Evolutionary conservation across 2,888 invertebrate genomes (phyloP).

Genomic region (Idaea dimidiata): DNA sequence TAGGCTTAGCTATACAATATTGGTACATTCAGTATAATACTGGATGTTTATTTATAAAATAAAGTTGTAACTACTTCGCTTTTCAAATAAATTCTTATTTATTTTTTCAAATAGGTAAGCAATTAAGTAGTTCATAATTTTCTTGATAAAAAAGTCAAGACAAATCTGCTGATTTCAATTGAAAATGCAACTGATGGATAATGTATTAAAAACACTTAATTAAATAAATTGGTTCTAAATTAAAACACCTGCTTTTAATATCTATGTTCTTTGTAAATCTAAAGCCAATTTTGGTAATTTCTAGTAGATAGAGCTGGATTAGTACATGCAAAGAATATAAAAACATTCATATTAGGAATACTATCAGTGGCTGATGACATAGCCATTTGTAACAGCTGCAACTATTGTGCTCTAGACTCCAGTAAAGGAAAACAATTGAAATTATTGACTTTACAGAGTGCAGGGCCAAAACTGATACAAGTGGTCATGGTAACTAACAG

Average conservation of each 20-base stretch:
- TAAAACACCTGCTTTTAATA: not conserved
- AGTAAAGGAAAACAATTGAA: no score
- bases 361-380: no score
- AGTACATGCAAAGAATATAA: no score
- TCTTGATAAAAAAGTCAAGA: not conserved
- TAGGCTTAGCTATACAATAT: not conserved
- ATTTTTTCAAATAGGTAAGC: no score
- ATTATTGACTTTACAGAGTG: no score
- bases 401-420: no score
- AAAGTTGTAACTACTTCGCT: not conserved
- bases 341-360: no score
- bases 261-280: not conserved
- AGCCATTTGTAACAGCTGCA: no score
- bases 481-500: no score
- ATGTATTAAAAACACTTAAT: not conserved
- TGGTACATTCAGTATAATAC: not conserved
- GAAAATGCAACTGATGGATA: not conserved
- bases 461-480: no score
- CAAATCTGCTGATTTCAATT: not conserved
- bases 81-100: not conserved
- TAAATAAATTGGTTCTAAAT: not conserved
- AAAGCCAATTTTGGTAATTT: not conserved
- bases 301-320: no score
- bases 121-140: not conserved
- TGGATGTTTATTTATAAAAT: not conserved